Evolutionary conservation across 2,113 vertebrate species (phyloP), one percentile per base, ranked within the genome.

Genomic region (Leptocoma aspasia): DNA sequence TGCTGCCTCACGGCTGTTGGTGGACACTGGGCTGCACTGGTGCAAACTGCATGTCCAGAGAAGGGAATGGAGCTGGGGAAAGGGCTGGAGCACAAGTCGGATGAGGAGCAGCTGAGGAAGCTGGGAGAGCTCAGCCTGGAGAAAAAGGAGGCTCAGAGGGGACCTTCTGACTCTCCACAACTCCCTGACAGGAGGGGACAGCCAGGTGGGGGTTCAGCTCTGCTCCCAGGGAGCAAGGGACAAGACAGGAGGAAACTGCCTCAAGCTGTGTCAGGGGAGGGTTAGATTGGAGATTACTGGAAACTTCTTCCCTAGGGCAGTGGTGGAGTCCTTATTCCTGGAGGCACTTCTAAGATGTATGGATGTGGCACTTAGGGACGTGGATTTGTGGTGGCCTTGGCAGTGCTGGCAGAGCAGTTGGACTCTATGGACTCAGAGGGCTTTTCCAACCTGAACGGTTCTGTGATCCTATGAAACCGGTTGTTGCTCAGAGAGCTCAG

Each of bases 121-220:
- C 42, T n/a, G n/a, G 30, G 12, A 33, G 1, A 20, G 14, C 24
- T 86, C 1, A 63, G 27, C 2, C 37, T 70, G 37, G 15, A 80
- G 61, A 26, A 57, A 57, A 6, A 50, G 42, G 53, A 57, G 50
- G 24, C n/a, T 76, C 8, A 13, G 35, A 24, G 18, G 15, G 7
- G 4, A 49, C 33, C 42, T 41, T 44, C 1, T 57, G 0, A 1
- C 15, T 24, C 65, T 63, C 27, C 15, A 1, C 10, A 13, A 2
- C 45, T 21, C 1, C 45, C 68, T 76, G 68, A 28, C 2, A 57
- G 54, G 63, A 52, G 2, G 2, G 1, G 2, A 24, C 0, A 47
- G 53, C 1, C 0, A 1, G 39, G 15, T n/a, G 33, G 20, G 23
- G 4, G 9, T 39, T 0, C 0, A 21, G 11, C 53, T 77, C 30